phyloP scores from a whole-genome alignment of 2,888 invertebrate genomes.

The Halictus quadricinctus region DNA sequence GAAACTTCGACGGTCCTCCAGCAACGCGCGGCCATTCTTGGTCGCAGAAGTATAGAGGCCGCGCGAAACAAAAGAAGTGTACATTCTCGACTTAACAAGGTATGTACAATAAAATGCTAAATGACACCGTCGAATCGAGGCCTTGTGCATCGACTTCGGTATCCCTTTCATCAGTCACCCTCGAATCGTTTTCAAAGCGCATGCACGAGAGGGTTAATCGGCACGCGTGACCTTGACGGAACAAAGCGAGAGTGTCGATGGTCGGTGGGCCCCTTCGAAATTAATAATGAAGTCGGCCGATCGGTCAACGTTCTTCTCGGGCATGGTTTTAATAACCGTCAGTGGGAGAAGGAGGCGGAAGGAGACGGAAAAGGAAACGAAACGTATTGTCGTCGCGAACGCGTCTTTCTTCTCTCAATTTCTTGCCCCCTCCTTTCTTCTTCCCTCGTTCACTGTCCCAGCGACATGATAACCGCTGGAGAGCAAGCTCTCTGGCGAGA shows the following conservation, averaged over 20 bases:
- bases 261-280: constrained; percentile 69
- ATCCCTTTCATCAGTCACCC: constrained; percentile 49
- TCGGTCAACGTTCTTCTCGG: constrained; percentile 62
- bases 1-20: no score
- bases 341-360: constrained; percentile 56
- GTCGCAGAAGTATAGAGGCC: neutral
- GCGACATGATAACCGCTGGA: constrained; percentile 41
- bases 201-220: constrained; percentile 60
- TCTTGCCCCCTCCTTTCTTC: neutral
- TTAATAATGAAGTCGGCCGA: constrained; percentile 74
- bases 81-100: constrained; percentile 24
- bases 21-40: no score
- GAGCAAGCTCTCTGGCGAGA: constrained; percentile 66
- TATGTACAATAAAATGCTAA: constrained; percentile 42
- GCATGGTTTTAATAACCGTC: constrained; percentile 73
- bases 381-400: constrained; percentile 64
- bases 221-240: constrained; percentile 60
- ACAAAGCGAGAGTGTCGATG: constrained; percentile 66
- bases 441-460: constrained; percentile 16
- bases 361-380: constrained; percentile 41
- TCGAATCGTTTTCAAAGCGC: constrained; percentile 39
- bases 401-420: constrained; percentile 37
- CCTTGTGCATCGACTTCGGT: constrained; percentile 22
- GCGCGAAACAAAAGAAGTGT: constrained; percentile 13
- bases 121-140: constrained; percentile 32